Base-by-base conservation (phyloP, 2,888 invertebrate species). In the Drosophila atroscutellata region DNA sequence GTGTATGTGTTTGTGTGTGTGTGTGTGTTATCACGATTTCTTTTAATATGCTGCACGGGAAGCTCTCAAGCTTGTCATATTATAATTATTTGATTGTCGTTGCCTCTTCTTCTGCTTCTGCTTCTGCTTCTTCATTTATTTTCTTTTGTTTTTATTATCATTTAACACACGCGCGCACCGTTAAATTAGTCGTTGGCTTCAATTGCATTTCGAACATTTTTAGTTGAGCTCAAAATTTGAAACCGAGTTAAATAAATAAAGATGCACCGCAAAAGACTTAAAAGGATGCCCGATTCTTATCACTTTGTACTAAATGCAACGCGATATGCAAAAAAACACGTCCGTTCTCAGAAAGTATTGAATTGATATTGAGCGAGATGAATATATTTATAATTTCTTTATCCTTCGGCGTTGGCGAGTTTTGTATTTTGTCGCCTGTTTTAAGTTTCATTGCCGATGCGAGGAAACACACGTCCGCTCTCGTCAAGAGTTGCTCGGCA, bases 1-100 rank as follows among this genome's bases (percentile, higher is more conserved):
- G 15, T 65, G 42, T 72, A 62, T 79, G 58, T 70, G 69, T 61
- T 79, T 45, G 68, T 77, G 37, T 73, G 66, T 45, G 68, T 77
- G 37, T 73, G 66, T 79, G 64, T 71, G 69, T 68, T 81, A 83
- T 83, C 82, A 84, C 82, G 82, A 77, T 80, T 81, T 81, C 63
- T 72, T 73, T 45, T 45, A 45, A 45, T 79, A 71, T 72, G 72
- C 69, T 77, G 64, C 78, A 74, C 77, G 78, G 75, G 67, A 78
- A 78, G 63, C 74, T 75, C 79, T 79, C 57, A 51, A 66, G 71
- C 72, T 74, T 77, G 73, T 77, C 73, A 68, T 69, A 64, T 71
- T 68, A 62, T 78, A 72, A 78, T 78, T 78, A 61, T 67, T 59
- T 71, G 67, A 75, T 78, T 78, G 70, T 78, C 77, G 55, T 77